Evolutionary conservation across 2,113 vertebrate genomes (phyloP), one percentile per base, ranked within the genome.

Genomic region (Promerops cafer): DNA sequence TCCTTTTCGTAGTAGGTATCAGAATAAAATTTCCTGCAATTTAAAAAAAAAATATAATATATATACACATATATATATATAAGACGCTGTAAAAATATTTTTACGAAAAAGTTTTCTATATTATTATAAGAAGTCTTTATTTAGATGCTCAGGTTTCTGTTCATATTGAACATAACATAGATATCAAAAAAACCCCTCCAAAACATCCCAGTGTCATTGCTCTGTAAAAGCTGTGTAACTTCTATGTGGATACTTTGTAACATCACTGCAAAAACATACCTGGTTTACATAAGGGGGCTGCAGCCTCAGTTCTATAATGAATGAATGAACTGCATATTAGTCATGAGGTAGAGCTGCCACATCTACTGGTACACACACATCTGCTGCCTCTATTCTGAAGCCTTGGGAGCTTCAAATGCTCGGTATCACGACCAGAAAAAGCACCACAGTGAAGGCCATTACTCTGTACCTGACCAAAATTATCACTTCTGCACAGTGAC

Each of bases 391-490:
- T 18, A 14, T 56, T 89, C 52, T 49, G 31, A 94, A 90, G 88
- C 52, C 12, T 28, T 81, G 65, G 31, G 72, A 93, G 24, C 65
- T 31, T 92, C 68, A 89, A 81, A 45, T 68, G 16, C 52, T 71
- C 28, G 3, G 80, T 66, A 17, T 79, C 35, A 57, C 9, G 13
- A 90, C 26, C 35, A 90, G 56, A 82, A 95, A 95, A 91, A 57
- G 24, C 63, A 71, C 20, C 33, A 19, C 28, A 75, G 39, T 42
- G 40, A 71, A 49, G 81, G 69, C 8, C 35, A 18, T 91, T 83
- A 30, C 60, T 90, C 49, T 92, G 85, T 92, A 96, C 88, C 86
- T 96, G 95, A 90, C 90, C 80, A 95, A 95, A 80, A 88, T 82
- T 93, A 94, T 89, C 77, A 80, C 45, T 94, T 95, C 92, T 87